Evolutionary conservation across 2,113 vertebrate species (phyloP), one percentile per base, ranked within the genome.

Genomic region (Gopherus evgoodei): DNA sequence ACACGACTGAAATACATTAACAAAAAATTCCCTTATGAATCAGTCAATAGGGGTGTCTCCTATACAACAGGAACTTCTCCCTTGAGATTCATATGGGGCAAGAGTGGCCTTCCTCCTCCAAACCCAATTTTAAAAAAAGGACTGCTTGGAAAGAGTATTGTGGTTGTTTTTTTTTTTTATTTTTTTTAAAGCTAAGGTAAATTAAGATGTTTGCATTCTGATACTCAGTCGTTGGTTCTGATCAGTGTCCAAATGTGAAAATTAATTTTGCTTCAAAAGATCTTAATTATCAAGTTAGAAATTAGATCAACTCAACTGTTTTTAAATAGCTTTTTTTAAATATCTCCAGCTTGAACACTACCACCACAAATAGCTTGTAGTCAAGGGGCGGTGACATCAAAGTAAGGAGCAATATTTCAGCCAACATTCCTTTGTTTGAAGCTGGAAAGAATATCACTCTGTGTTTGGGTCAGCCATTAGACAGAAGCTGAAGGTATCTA

Each of bases 121-220:
- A 69, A 76, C 11, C 72, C 21, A 22, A 7, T 62, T 27, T 76
- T 44, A 47, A 76, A 47, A 44, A 13, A 59, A 82, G 54, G 75
- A 29, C 8, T 57, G 80, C 5, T 17, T 94, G 52, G 27, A 84
- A 82, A 24, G 56, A 35, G 21, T 69, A 29, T 87, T 89, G 19
- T 11, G 47, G 38, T 38, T 38, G 38, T 38, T 3, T 38, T 38
- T 38, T 38, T 8, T 59, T 7, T 93, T 42, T 42, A 5, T 59
- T 7, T 93, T 5, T 22, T 44, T 69, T 93, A 49, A 44, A 85
- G 79, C 5, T 19, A 79, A n/a, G 14, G 19, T 78, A 87, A 76
- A 16, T 11, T 13, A 10, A n/a, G 7, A 84, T 79, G 21, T 17
- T 17, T 93, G 17, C 4, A 72, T 27, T 0, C 2, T 84, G 0